A percentile compares a stretch with the other conserved stretches of the same genome.
Evolutionary conservation across 2,113 vertebrate species (phyloP).

Genomic region (Chionis minor): DNA sequence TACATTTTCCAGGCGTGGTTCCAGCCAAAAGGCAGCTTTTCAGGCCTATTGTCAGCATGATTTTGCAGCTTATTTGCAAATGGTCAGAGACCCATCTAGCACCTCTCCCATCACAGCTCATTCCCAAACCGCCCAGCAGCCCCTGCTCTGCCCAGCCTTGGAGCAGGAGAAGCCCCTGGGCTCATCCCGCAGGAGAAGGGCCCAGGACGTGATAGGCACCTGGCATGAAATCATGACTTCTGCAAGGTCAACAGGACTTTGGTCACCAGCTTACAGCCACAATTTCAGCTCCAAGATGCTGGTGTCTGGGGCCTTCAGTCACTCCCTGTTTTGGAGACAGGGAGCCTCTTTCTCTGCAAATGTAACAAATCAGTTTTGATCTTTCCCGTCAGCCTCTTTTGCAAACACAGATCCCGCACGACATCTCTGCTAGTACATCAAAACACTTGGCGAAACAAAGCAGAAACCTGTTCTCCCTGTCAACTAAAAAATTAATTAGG

Average conservation of each 20-base stretch:
- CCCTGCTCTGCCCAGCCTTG: neutral
- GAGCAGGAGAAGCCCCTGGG: neutral
- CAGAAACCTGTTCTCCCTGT: constrained; percentile 62
- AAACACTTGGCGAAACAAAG: constrained; percentile 59
- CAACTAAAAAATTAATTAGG: constrained; percentile 61
- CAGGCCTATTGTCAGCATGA: constrained; percentile 52
- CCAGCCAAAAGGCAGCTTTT: constrained; percentile 49
- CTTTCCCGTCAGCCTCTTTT: constrained; percentile 38
- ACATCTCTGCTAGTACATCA: constrained; percentile 45
- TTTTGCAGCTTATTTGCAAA: constrained; percentile 66
- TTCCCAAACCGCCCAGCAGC: neutral
- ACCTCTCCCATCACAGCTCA: neutral
- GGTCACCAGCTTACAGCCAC: neutral
- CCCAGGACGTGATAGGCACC: neutral
- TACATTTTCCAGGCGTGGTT: constrained; percentile 42
- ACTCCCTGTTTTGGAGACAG: neutral
- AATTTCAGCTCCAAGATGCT: neutral
- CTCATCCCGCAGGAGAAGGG: neutral
- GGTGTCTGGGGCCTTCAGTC: neutral
- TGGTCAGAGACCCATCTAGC: constrained; percentile 21
- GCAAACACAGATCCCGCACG: neutral
- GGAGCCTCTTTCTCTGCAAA: constrained; percentile 12
- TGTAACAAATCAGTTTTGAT: constrained; percentile 45
- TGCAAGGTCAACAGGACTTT: neutral
- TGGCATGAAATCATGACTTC: neutral